phyloP scores from a whole-genome alignment of 2,113 vertebrate genomes.

The Heteronetta atricapilla region DNA sequence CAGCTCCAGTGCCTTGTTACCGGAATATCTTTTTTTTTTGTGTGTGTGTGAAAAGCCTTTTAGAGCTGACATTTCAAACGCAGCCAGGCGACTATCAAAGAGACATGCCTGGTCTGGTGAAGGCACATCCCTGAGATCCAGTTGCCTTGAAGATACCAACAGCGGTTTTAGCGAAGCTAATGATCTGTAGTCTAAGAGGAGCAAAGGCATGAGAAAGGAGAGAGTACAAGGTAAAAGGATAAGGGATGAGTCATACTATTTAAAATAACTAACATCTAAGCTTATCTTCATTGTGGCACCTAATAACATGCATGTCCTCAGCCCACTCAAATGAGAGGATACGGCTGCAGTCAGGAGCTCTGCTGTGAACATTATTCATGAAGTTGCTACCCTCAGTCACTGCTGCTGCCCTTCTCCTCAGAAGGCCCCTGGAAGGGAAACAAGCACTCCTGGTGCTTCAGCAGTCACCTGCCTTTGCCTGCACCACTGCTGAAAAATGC shows the following conservation, averaged over 20 bases:
- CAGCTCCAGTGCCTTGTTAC: neutral
- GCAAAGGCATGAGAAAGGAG: constrained; percentile 22
- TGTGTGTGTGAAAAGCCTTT: neutral
- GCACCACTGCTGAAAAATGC: neutral
- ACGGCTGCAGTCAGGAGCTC: neutral
- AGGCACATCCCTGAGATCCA: constrained; percentile 23
- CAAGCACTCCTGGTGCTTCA: too few species aligned
- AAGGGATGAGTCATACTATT: constrained; percentile 36
- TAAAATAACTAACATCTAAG: constrained; percentile 53
- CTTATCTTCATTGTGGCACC: neutral
- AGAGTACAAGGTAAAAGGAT: constrained; percentile 22
- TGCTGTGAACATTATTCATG: neutral
- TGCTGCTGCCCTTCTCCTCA: neutral
- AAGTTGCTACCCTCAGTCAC: neutral
- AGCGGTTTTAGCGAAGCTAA: constrained; percentile 29
- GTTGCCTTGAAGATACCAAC: constrained; percentile 52
- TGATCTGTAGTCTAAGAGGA: constrained; percentile 20
- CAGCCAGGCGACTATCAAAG: neutral
- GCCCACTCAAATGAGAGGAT: neutral
- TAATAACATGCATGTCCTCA: neutral
- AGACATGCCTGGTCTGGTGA: constrained; percentile 35
- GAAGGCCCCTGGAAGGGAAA: neutral
- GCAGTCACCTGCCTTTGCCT: neutral
- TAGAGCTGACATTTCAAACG: constrained; percentile 51
- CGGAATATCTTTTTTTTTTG: neutral